Percentiles rank a stretch among this genome's conserved stretches.
Conservation (phyloP, 2,113 vertebrate genomes). For the Corvus cornix region DNA sequence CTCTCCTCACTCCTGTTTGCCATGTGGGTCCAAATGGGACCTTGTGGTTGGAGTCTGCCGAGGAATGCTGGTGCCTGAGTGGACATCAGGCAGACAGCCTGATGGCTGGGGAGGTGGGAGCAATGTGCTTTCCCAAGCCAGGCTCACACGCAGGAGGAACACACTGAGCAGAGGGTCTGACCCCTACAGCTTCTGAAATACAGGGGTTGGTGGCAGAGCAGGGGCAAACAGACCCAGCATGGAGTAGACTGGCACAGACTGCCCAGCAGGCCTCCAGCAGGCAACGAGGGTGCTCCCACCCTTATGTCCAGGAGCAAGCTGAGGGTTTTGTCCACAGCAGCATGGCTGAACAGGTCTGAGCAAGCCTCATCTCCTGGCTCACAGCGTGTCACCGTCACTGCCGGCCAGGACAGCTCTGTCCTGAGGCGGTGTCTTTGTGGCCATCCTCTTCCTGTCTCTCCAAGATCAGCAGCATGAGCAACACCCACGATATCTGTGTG, state of each 20-base stretch:
- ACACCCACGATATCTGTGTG: background rate
- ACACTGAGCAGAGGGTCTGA: background rate
- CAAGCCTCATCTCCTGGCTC: conserved; percentile 47
- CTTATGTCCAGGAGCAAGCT: background rate
- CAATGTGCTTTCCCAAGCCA: background rate
- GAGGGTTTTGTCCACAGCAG: conserved; percentile 41
- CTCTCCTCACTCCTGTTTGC: background rate
- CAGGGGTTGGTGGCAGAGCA: background rate
- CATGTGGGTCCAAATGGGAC: background rate
- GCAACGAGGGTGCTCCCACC: background rate
- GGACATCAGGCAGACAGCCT: background rate
- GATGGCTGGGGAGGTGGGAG: background rate
- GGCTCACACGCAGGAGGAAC: background rate
- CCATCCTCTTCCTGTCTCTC: conserved; percentile 16
- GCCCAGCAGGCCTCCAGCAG: conserved; percentile 23
- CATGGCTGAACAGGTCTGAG: conserved; percentile 37
- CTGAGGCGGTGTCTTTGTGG: background rate
- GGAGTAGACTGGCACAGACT: background rate
- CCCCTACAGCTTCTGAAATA: conserved; percentile 1
- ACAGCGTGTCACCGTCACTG: conserved; percentile 20
- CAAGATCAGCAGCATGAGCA: conserved; percentile 28
- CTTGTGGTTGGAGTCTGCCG: background rate
- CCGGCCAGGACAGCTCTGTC: conserved; percentile 21
- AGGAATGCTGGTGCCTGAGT: background rate
- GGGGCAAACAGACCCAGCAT: background rate